These are phyloP conservation scores for Ctenodactylus gundi DNA, from an alignment of 2,113 vertebrate genomes.

Conservation along the genomic window DNA sequence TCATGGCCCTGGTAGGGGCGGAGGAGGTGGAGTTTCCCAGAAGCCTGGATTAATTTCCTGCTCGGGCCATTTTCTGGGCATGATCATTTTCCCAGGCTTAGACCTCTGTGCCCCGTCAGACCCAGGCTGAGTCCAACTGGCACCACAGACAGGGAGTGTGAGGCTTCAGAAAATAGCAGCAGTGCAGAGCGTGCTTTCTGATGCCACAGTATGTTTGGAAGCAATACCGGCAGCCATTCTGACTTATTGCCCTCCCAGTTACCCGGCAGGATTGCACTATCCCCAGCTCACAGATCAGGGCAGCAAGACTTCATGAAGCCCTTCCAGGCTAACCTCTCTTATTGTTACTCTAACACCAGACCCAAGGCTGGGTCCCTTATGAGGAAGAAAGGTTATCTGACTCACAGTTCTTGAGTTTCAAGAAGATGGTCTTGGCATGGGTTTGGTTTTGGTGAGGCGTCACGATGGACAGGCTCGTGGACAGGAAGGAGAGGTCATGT, in stretches of 20 bases:
- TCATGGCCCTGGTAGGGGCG: neutral
- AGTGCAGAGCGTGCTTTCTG: neutral
- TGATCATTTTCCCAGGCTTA: neutral
- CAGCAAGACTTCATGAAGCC: neutral
- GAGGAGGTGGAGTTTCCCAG: conserved; percentile 36
- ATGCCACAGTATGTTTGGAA: neutral
- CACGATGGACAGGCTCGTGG: neutral
- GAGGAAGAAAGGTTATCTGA: neutral
- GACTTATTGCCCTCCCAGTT: neutral
- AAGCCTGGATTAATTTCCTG: conserved; percentile 6
- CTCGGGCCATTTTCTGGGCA: neutral
- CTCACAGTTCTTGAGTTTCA: neutral
- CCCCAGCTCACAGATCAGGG: neutral
- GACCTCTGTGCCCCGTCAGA: neutral
- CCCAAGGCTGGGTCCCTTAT: neutral
- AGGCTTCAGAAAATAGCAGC: neutral
- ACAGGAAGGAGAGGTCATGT: neutral
- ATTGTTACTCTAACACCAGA: neutral
- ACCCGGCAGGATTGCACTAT: neutral
- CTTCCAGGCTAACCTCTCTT: neutral
- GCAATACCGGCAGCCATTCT: neutral
- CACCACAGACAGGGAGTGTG: neutral
- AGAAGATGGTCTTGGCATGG: neutral
- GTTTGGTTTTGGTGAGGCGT: neutral
- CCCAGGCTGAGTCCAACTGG: neutral